These are phyloP conservation scores for Mamestra brassicae DNA, from an alignment of 2,888 invertebrate genomes.

Conservation along the genomic window DNA sequence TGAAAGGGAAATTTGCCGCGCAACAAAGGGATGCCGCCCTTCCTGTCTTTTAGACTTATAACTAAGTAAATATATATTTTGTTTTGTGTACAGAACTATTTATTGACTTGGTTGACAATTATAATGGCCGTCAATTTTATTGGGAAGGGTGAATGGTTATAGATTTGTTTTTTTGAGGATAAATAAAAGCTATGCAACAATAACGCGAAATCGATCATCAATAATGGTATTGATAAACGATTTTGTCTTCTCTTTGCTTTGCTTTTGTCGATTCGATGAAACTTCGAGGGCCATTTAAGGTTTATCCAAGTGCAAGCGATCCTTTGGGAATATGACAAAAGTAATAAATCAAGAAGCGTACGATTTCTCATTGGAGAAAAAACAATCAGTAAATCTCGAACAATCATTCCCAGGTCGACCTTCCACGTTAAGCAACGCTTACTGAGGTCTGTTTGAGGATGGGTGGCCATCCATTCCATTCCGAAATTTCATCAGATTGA, in stretches of 20 bases:
- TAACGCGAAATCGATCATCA: not conserved
- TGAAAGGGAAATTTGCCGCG: constrained; percentile 21
- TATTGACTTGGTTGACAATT: constrained; percentile 36
- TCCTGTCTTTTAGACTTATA: constrained; percentile 29
- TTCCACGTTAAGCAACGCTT: too few relatives aligned
- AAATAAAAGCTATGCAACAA: not conserved
- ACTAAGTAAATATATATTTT: constrained; percentile 26
- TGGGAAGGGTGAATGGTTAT: constrained; percentile 8
- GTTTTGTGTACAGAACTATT: constrained; percentile 35
- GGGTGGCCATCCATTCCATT: too few relatives aligned
- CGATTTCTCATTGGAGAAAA: not conserved
- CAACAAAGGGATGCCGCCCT: constrained; percentile 28
- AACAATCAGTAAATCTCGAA: not conserved
- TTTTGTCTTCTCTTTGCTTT: not conserved
- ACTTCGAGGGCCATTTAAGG: not conserved
- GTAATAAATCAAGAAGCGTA: not conserved
- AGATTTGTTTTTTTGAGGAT: constrained; percentile 10
- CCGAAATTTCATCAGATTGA: too few relatives aligned
- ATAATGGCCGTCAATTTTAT: constrained; percentile 26
- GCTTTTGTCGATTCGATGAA: not conserved
- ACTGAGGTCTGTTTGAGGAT: too few relatives aligned
- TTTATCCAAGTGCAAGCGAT: not conserved
- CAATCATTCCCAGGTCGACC: not conserved
- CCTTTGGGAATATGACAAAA: not conserved
- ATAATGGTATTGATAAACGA: not conserved